Conservation (phyloP, 2,797 vertebrate genomes). For the Sarcoramphus papa region DNA sequence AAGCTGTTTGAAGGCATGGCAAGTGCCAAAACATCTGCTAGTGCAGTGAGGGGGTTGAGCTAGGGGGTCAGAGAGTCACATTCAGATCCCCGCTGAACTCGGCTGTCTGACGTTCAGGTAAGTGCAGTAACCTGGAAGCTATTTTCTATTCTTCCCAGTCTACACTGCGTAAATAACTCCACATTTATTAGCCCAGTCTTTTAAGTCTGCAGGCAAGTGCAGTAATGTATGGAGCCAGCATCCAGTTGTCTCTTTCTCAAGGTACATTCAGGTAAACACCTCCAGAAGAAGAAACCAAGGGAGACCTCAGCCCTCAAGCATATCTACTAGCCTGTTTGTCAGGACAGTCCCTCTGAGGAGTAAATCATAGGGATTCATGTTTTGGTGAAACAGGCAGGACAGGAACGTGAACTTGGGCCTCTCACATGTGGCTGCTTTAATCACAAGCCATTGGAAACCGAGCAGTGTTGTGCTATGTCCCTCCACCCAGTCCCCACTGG, state of each 20-base stretch:
- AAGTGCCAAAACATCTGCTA: background rate
- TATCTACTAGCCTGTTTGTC: background rate
- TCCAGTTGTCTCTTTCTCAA: background rate
- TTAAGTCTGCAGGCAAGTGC: background rate
- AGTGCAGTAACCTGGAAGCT: background rate
- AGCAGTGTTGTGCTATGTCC: background rate
- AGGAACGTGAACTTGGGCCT: background rate
- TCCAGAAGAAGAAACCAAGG: background rate
- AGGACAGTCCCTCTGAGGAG: background rate
- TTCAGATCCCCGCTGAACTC: rapidly evolving
- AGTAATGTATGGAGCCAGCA: background rate
- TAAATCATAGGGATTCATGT: background rate
- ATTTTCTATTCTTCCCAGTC: rapidly evolving
- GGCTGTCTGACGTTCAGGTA: background rate
- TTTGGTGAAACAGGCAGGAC: background rate
- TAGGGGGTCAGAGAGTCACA: background rate
- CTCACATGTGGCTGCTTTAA: background rate
- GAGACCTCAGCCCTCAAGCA: background rate
- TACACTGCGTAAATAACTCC: background rate
- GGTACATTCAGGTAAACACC: background rate
- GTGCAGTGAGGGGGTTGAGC: background rate
- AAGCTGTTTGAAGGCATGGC: background rate
- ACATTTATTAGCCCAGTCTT: background rate
- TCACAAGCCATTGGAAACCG: background rate
- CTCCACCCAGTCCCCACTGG: background rate